Evolutionary conservation across 2,797 vertebrate species (phyloP).

Genomic region (Chelonia mydas): DNA sequence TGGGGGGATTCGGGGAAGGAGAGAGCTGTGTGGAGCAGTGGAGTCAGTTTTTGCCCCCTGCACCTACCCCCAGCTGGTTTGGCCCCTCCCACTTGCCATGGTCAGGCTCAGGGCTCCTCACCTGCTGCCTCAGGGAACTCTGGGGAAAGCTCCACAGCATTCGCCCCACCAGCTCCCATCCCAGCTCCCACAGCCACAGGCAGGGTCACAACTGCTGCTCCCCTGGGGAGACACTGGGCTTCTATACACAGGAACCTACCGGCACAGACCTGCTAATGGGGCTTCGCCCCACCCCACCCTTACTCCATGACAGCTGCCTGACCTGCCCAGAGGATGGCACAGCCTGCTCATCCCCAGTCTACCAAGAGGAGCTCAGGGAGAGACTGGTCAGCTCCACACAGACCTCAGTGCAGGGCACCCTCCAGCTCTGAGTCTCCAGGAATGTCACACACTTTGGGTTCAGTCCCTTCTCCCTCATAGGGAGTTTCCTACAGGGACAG

Average conservation of each 20-base stretch:
- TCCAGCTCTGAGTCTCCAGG: not conserved
- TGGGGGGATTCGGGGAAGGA: accelerated
- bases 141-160: no score
- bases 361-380: not conserved
- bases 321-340: not conserved
- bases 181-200: no score
- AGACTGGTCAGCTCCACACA: not conserved
- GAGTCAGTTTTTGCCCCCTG: no score
- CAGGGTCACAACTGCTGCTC: no score
- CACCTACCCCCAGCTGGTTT: no score
- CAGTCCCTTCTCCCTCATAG: accelerated
- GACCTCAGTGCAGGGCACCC: not conserved
- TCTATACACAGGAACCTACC: not conserved
- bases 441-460: not conserved
- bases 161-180: no score
- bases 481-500: not conserved
- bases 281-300: accelerated
- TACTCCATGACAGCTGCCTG: not conserved
- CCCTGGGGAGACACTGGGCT: not conserved
- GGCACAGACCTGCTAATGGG: not conserved
- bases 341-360: not conserved
- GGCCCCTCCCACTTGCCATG: no score
- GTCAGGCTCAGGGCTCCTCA: no score
- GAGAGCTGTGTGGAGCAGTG: no score
- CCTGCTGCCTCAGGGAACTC: no score